Evolutionary conservation across 2,888 invertebrate species (phyloP).

Genomic region (Euproctis similis): DNA sequence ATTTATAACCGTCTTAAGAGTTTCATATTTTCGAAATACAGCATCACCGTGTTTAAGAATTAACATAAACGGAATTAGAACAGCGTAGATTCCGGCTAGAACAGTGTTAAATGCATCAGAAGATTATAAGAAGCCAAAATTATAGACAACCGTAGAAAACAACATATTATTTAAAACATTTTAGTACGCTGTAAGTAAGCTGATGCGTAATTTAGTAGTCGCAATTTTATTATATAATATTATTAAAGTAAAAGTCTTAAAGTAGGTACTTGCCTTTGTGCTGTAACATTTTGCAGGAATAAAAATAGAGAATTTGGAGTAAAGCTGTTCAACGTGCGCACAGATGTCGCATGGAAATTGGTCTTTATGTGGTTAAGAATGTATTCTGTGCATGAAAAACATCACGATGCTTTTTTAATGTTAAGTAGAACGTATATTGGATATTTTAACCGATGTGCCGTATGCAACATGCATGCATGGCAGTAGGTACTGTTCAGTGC

Average conservation of each 20-base stretch:
- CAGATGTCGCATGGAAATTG: conserved; percentile 49
- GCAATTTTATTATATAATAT: too few species aligned
- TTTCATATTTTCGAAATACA: conserved; percentile 53
- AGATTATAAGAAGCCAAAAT: neutral
- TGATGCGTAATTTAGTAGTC: too few species aligned
- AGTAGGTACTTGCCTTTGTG: conserved; percentile 42
- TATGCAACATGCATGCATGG: neutral
- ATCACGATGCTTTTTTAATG: conserved; percentile 19
- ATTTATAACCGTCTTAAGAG: conserved; percentile 46
- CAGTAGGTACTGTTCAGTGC: conserved; percentile 8
- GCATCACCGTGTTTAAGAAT: conserved; percentile 32
- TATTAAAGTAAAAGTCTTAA: conserved; percentile 4
- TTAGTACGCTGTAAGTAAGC: too few species aligned
- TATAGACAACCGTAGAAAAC: too few species aligned
- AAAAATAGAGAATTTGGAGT: conserved; percentile 42
- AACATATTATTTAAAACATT: too few species aligned
- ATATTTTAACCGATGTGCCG: conserved; percentile 5
- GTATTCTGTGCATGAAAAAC: conserved; percentile 37
- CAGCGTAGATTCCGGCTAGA: conserved; percentile 39
- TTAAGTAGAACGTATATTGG: conserved; percentile 8
- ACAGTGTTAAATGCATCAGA: conserved; percentile 10
- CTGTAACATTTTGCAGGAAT: conserved; percentile 40
- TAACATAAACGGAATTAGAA: conserved; percentile 26
- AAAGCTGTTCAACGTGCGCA: conserved; percentile 39
- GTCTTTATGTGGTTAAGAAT: conserved; percentile 22